A percentile compares a stretch with the other conserved stretches of the same genome.
phyloP scores from a whole-genome alignment of 2,113 vertebrate species.

The Heliornis fulica region DNA sequence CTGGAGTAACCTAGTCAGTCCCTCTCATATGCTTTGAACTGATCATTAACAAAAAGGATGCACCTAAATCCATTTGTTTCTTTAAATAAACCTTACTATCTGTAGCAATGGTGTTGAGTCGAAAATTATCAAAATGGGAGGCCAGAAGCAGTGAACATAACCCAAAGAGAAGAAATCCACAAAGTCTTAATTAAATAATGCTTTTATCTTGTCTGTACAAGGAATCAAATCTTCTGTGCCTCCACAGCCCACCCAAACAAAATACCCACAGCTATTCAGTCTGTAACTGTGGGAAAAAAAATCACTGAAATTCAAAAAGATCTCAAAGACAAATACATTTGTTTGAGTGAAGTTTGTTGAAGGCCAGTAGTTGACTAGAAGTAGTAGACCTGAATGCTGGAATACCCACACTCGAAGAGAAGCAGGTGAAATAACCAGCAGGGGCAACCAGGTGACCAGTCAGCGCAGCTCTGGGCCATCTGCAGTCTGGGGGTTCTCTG shows the following conservation, averaged over 20 bases:
- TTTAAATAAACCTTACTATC: neutral
- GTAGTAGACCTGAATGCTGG: neutral
- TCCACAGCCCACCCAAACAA: neutral
- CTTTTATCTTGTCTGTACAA: neutral
- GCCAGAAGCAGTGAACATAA: neutral
- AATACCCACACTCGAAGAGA: neutral
- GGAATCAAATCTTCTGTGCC: neutral
- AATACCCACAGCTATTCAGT: neutral
- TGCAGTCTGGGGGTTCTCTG: rapidly evolving
- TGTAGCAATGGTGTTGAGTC: neutral
- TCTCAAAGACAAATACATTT: neutral
- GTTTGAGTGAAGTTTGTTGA: neutral
- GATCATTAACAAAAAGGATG: neutral
- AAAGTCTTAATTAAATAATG: neutral
- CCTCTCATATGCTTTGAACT: neutral
- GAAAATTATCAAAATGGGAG: neutral
- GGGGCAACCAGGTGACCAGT: neutral
- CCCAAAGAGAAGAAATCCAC: neutral
- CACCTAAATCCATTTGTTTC: neutral
- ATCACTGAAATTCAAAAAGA: neutral
- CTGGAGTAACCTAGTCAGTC: no score
- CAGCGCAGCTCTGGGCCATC: neutral
- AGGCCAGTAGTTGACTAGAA: neutral
- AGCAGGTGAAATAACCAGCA: neutral
- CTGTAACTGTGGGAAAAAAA: rapidly evolving